A percentile compares a stretch with the other conserved stretches of the same genome.
Conservation (phyloP, 1,140 invertebrate species). For the Nilaparvata lugens region DNA sequence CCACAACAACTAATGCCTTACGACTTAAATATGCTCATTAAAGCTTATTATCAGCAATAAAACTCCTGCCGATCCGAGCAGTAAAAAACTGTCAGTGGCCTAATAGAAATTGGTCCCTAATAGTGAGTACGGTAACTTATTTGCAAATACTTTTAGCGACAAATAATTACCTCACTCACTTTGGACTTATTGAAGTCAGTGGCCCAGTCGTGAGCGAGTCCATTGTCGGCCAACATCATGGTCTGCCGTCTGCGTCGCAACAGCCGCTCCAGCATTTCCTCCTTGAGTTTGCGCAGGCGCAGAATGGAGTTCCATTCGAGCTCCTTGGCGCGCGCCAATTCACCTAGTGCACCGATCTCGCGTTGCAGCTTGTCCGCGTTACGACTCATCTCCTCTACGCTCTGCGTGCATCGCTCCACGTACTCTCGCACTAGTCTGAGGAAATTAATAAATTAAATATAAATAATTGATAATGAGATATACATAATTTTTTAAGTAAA, state of each 20-base stretch:
- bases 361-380: slow-evolving; percentile 45
- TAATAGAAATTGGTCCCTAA: too few species aligned
- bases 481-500: too few species aligned
- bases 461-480: too few species aligned
- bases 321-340: slow-evolving; percentile 63
- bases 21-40: too few species aligned
- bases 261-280: slow-evolving; percentile 60
- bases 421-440: slow-evolving; percentile 44
- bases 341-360: slow-evolving; percentile 55
- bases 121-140: too few species aligned
- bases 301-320: slow-evolving; percentile 75
- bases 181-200: neutral
- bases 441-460: slow-evolving; percentile 9
- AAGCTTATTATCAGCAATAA: too few species aligned
- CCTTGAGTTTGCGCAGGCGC: slow-evolving; percentile 66
- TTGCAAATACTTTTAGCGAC: too few species aligned
- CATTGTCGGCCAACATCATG: slow-evolving; percentile 26
- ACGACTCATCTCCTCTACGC: slow-evolving; percentile 45
- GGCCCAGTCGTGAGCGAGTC: neutral
- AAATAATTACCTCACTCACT: neutral
- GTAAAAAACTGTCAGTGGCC: too few species aligned
- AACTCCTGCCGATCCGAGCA: too few species aligned
- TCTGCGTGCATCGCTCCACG: slow-evolving; percentile 44
- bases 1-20: too few species aligned
- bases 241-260: slow-evolving; percentile 52